Percentiles rank a stretch among this genome's conserved stretches.
Conservation (phyloP, 2,888 invertebrate genomes). For the Megalurothrips usitatus region DNA sequence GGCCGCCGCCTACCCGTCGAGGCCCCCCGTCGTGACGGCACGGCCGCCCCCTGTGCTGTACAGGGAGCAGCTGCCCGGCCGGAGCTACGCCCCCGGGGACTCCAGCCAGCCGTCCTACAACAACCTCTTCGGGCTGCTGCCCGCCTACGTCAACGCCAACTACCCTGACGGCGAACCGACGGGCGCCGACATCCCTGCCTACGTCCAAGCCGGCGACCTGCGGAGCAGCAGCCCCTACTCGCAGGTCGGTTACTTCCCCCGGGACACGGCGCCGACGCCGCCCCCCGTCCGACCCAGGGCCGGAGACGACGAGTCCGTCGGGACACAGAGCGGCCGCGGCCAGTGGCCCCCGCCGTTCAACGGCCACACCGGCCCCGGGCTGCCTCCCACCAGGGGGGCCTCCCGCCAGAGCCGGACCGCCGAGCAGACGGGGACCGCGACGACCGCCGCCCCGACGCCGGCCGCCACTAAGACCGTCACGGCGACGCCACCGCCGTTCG, state of each 20-base stretch:
- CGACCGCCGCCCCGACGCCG: background rate
- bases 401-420: background rate
- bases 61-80: background rate
- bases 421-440: background rate
- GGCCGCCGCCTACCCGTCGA: background rate
- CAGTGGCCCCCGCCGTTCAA: background rate
- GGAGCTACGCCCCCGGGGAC: background rate
- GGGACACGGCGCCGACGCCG: no score
- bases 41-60: background rate
- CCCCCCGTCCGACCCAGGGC: background rate
- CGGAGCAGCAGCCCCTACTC: background rate
- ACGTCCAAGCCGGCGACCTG: background rate
- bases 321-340: background rate
- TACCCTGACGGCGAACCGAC: background rate
- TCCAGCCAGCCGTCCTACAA: background rate
- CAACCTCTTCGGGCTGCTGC: background rate
- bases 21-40: constrained; percentile 9
- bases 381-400: background rate
- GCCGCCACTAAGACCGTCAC: background rate
- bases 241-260: background rate
- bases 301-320: background rate
- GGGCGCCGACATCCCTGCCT: no score
- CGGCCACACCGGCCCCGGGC: background rate
- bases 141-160: background rate
- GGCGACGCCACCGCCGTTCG: background rate